Evolutionary conservation across 2,113 vertebrate genomes (phyloP).

Genomic region (Neopipo cinnamomea): DNA sequence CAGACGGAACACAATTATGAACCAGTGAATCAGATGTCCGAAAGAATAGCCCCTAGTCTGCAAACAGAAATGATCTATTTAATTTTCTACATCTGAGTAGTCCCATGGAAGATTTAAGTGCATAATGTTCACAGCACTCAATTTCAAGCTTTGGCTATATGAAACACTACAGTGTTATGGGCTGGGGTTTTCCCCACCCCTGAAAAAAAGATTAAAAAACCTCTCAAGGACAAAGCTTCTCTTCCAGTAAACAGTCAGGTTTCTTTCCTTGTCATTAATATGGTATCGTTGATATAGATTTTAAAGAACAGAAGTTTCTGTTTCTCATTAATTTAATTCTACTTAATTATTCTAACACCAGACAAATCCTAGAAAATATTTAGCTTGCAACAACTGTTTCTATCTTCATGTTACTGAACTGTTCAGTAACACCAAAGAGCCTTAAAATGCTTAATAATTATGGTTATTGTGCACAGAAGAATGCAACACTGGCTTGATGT

Average conservation of each 20-base stretch:
- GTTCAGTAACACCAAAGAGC: not conserved
- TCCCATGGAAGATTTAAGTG: not conserved
- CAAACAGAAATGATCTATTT: not conserved
- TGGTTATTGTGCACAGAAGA: not conserved
- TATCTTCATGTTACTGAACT: conserved; percentile 41
- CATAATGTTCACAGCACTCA: not conserved
- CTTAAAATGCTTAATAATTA: conserved; percentile 30
- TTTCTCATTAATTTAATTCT: conserved; percentile 44
- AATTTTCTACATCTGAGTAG: not conserved
- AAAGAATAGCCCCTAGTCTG: not conserved
- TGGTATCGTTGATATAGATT: not conserved
- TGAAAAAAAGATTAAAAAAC: not conserved
- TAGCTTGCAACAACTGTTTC: conserved; percentile 55
- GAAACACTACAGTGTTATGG: not conserved
- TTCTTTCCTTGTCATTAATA: not conserved
- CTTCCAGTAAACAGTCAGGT: not conserved
- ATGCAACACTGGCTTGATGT: not conserved
- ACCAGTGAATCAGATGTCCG: not conserved
- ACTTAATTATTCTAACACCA: conserved; percentile 61
- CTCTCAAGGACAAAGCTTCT: not conserved
- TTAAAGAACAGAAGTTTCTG: conserved; percentile 17
- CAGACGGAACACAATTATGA: not conserved
- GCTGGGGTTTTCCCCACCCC: not conserved
- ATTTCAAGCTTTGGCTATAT: not conserved
- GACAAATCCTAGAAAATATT: conserved; percentile 51